Evolutionary conservation across 2,113 vertebrate species (phyloP).

Genomic region (Grallaria varia): DNA sequence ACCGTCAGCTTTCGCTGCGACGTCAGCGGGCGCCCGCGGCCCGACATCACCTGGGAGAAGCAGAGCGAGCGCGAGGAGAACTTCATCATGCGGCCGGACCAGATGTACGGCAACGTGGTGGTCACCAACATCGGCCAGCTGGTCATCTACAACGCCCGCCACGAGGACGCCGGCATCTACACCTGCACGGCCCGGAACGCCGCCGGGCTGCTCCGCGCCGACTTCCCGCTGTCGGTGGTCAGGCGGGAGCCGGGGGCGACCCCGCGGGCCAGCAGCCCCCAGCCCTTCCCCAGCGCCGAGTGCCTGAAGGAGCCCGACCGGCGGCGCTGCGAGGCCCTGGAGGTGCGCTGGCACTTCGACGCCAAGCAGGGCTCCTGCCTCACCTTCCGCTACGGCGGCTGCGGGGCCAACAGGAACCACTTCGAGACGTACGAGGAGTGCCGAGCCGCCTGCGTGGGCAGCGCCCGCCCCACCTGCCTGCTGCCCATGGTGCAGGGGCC

Average conservation of each 20-base stretch:
- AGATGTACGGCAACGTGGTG: constrained; percentile 96
- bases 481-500: constrained; percentile 92
- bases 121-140: constrained; percentile 96
- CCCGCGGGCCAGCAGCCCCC: neutral
- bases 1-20: constrained; percentile 95
- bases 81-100: constrained; percentile 92
- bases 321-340: constrained; percentile 77
- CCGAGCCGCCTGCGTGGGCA: constrained; percentile 79
- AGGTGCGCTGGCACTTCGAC: constrained; percentile 90
- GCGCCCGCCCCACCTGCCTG: constrained; percentile 78
- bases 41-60: constrained; percentile 95
- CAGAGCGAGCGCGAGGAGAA: constrained; percentile 84
- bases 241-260: constrained; percentile 69
- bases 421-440: constrained; percentile 94
- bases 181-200: constrained; percentile 89
- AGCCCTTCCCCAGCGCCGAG: constrained; percentile 77
- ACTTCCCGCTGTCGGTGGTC: constrained; percentile 90
- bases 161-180: constrained; percentile 91
- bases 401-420: constrained; percentile 80
- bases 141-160: constrained; percentile 91
- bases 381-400: constrained; percentile 84
- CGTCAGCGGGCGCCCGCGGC: constrained; percentile 84
- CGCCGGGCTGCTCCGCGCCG: constrained; percentile 84
- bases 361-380: constrained; percentile 80
- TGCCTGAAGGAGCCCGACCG: constrained; percentile 82